phyloP scores from a whole-genome alignment of 1,140 invertebrate species.

The Callitettix versicolor region DNA sequence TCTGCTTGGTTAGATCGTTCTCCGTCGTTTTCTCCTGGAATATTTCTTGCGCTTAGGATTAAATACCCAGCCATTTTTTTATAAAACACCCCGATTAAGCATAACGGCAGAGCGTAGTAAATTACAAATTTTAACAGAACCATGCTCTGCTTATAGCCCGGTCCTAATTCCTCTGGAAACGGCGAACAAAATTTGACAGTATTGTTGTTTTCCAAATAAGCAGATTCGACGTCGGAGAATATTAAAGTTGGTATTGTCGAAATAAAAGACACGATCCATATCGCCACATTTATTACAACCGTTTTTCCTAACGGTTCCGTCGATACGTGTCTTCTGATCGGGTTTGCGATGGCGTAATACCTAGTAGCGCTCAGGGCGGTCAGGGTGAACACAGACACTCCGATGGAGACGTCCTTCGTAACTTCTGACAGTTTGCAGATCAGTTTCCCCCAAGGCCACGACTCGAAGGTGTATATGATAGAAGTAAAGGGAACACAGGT shows the following conservation, averaged over 20 bases:
- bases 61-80: slow-evolving; percentile 77
- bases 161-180: slow-evolving; percentile 42
- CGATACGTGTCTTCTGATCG: slow-evolving; percentile 56
- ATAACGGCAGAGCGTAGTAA: slow-evolving; percentile 75
- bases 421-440: slow-evolving; percentile 82
- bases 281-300: slow-evolving; percentile 53
- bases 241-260: slow-evolving; percentile 72
- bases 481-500: slow-evolving; percentile 82
- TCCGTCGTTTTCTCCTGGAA: slow-evolving; percentile 56
- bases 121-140: slow-evolving; percentile 52
- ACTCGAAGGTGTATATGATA: slow-evolving; percentile 73
- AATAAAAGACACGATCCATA: slow-evolving; percentile 72
- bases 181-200: slow-evolving; percentile 56
- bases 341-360: slow-evolving; percentile 83
- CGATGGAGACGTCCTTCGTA: slow-evolving; percentile 80
- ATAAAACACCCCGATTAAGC: slow-evolving; percentile 78
- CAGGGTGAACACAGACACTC: slow-evolving; percentile 87
- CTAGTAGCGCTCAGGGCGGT: slow-evolving; percentile 82
- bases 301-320: slow-evolving; percentile 27
- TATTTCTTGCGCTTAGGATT: slow-evolving; percentile 65
- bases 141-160: slow-evolving; percentile 40
- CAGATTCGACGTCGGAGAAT: slow-evolving; percentile 50
- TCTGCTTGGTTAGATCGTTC: slow-evolving; percentile 46
- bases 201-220: slow-evolving; percentile 37
- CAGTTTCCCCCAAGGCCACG: slow-evolving; percentile 74